A percentile compares a stretch with the other conserved stretches of the same genome.
These are phyloP conservation scores for Cantharis rufa DNA, from an alignment of 2,888 invertebrate genomes.

Conservation along the genomic window DNA sequence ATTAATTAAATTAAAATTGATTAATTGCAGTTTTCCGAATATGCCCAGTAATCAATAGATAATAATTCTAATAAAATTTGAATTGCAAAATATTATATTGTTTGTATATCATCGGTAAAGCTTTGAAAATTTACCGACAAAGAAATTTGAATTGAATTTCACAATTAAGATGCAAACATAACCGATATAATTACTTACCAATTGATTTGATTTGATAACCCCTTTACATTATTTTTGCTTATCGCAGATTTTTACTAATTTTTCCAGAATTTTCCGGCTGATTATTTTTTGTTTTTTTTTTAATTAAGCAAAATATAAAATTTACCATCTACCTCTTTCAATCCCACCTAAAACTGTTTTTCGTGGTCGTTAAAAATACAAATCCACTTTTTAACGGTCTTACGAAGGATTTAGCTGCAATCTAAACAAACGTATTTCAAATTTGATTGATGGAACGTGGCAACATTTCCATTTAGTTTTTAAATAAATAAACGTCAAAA, in stretches of 20 bases:
- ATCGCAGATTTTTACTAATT: neutral
- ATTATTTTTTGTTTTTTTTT: no score
- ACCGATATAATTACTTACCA: neutral
- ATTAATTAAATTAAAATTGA: neutral
- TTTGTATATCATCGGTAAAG: neutral
- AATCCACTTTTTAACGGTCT: neutral
- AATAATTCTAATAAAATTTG: neutral
- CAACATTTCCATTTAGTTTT: neutral
- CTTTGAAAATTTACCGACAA: neutral
- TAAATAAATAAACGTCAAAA: neutral
- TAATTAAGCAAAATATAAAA: no score
- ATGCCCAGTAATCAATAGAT: neutral
- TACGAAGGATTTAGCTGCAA: neutral
- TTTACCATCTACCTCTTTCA: no score
- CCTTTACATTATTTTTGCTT: neutral
- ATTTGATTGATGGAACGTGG: neutral
- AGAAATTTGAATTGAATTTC: neutral
- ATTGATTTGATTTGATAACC: neutral
- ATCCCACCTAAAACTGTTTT: neutral
- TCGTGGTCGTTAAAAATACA: neutral
- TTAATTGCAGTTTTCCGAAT: neutral
- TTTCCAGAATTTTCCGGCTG: neutral
- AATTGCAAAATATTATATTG: neutral
- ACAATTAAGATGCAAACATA: neutral
- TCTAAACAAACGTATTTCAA: neutral